phyloP scores from a whole-genome alignment of 1,140 invertebrate species.

The Brachionus asplanchnoidis region DNA sequence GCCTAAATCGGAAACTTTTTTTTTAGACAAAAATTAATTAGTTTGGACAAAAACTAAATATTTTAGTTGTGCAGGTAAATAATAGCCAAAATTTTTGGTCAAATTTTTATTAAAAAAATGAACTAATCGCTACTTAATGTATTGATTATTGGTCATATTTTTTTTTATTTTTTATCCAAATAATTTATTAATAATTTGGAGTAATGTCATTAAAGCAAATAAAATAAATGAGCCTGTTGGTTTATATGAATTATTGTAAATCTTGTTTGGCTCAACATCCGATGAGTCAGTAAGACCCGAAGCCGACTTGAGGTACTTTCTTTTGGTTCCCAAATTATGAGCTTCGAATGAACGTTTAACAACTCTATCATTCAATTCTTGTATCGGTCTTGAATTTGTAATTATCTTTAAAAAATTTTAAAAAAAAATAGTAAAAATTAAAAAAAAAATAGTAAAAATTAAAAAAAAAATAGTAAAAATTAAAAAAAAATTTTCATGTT shows the following conservation, averaged over 20 bases:
- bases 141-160: background rate
- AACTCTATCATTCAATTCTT: background rate
- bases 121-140: too few species aligned
- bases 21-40: too few species aligned
- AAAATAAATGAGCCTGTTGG: background rate
- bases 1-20: too few species aligned
- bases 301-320: background rate
- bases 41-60: too few species aligned
- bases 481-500: background rate
- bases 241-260: background rate
- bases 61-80: too few species aligned
- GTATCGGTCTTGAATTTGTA: slow-evolving; percentile 13
- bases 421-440: background rate
- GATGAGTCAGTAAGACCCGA: background rate
- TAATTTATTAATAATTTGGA: background rate
- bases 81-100: too few species aligned
- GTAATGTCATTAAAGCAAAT: background rate
- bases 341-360: background rate
- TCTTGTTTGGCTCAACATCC: background rate
- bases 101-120: too few species aligned
- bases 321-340: background rate
- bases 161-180: background rate
- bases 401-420: background rate
- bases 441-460: too few species aligned
- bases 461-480: too few species aligned